Evolutionary conservation across 1,140 invertebrate genomes (phyloP).

Genomic region (Phymastichus coffea): DNA sequence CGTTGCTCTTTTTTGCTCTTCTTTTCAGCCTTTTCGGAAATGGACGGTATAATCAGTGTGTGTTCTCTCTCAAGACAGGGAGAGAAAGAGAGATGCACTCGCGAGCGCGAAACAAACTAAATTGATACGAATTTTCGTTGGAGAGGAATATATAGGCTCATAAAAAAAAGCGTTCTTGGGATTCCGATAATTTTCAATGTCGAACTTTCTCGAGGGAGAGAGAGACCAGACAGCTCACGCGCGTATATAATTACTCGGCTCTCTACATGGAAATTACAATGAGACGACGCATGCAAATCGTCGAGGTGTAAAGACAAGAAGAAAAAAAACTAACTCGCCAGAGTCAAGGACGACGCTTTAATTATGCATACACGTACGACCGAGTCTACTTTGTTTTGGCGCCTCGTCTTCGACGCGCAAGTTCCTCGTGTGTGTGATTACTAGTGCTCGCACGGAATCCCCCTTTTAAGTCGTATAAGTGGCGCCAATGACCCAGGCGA

Average conservation of each 20-base stretch:
- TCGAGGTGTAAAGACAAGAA: background rate
- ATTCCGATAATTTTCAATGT: slow-evolving; percentile 22
- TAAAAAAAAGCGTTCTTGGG: too few relatives aligned
- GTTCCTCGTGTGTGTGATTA: too few relatives aligned
- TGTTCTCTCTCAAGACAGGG: background rate
- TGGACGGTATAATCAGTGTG: slow-evolving; percentile 34
- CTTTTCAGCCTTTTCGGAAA: slow-evolving; percentile 25
- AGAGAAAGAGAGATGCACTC: background rate
- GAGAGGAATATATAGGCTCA: too few relatives aligned
- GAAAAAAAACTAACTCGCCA: too few relatives aligned
- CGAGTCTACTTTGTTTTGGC: background rate
- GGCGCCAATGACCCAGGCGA: too few relatives aligned
- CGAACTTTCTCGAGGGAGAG: background rate
- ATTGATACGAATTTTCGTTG: slow-evolving; percentile 29
- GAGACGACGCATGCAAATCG: slow-evolving; percentile 19
- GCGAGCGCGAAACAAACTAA: background rate
- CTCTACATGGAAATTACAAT: slow-evolving; percentile 25
- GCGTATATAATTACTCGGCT: too few relatives aligned
- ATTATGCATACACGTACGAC: background rate
- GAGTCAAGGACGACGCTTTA: background rate
- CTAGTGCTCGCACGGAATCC: too few relatives aligned
- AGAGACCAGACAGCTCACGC: too few relatives aligned
- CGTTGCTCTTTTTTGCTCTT: background rate
- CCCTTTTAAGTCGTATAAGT: too few relatives aligned
- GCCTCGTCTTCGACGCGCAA: background rate